These are phyloP conservation scores for Tragelaphus buxtoni DNA, from an alignment of 2,113 vertebrate species.

Conservation along the genomic window DNA sequence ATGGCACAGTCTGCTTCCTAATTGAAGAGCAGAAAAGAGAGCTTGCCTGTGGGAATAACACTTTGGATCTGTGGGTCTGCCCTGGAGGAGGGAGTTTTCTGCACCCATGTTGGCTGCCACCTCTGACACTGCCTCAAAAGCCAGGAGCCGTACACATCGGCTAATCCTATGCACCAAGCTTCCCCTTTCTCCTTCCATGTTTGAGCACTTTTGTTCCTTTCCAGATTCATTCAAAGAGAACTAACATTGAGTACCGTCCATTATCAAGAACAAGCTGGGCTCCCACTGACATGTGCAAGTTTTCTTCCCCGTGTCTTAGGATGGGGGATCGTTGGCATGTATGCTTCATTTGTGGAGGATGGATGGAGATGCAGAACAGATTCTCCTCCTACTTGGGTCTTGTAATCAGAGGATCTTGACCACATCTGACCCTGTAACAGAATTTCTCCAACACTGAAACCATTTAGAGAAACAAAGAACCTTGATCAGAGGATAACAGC, in stretches of 20 bases:
- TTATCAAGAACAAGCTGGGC: too few relatives aligned
- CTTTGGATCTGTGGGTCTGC: neutral
- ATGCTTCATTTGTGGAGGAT: neutral
- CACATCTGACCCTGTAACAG: neutral
- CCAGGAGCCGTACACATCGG: rapidly evolving
- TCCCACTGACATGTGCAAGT: neutral
- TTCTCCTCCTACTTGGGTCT: neutral
- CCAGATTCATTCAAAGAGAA: neutral
- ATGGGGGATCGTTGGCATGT: too few relatives aligned
- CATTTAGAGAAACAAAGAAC: neutral
- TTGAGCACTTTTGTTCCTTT: neutral
- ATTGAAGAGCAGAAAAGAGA: too few relatives aligned
- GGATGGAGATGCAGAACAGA: neutral
- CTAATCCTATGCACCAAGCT: rapidly evolving
- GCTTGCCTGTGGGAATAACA: neutral
- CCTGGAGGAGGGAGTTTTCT: neutral
- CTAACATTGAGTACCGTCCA: rapidly evolving
- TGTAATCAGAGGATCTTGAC: neutral
- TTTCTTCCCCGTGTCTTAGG: too few relatives aligned
- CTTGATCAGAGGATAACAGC: neutral
- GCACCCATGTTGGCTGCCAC: rapidly evolving
- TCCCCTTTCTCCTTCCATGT: neutral
- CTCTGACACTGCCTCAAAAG: neutral
- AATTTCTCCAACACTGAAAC: neutral
- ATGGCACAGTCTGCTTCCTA: rapidly evolving